Base-by-base conservation (phyloP, 2,888 invertebrate species). In the Aporophyla nigra region DNA sequence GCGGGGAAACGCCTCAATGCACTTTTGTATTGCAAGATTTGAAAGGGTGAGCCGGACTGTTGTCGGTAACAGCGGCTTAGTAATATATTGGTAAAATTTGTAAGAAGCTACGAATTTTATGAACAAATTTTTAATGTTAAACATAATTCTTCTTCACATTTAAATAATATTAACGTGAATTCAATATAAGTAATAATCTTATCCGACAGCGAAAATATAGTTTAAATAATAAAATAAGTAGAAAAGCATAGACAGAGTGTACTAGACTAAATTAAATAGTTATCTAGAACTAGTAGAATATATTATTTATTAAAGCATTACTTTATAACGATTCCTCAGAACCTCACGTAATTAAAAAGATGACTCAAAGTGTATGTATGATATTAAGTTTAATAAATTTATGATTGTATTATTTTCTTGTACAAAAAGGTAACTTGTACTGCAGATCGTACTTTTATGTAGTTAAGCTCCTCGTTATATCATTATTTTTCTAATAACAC, bases 11-110 rank as follows among this genome's bases (percentile, higher is more conserved):
- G 85, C 76, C 58, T 73, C 75, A 65, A 24, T 86, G 83, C 87
- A 87, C 67, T 83, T 76, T 82, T 83, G 66, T 61, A 56, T 71
- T 43, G 62, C 54, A 61, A 76, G 70, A 87, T 85, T 82, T 80
- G 69, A 78, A 69, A 78, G 75, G 82, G 85, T 53, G 33, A 66
- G 40, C 7, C 10, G 33, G 16, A 62, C 43, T n/a, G 77, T 86
- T 83, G 5, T 76, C 62, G 46, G 54, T n/a, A 16, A 19, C n/a
- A 33, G 7, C 4, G 9, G 24, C 40, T 51, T 24, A 6, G n/a
- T 40, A 71, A 66, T 59, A 40, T 67, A 24, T 62, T 54, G 0
- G 21, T 24, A 12, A 19, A 51, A 33, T n/a, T 0, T 43, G 7
- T 56, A 7, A 27, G 24, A 21, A 49, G 21, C 14, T 51, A 40